Percentiles rank a stretch among this genome's conserved stretches.
phyloP scores from a whole-genome alignment of 2,888 invertebrate genomes.

The Eupithecia centaureata region DNA sequence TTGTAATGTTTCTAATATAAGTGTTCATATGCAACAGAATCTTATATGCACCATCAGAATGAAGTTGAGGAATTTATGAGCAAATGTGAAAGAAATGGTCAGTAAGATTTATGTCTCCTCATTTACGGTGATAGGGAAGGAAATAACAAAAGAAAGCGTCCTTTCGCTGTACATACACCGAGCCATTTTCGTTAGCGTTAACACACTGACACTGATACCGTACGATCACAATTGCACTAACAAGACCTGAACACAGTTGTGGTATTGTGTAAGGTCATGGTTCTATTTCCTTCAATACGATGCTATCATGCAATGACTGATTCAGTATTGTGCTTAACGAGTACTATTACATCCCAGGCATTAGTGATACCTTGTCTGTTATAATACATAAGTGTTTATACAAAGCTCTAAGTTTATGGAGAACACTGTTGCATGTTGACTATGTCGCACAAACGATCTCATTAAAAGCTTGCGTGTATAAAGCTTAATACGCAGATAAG shows the following conservation, averaged over 20 bases:
- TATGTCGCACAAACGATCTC: conserved; percentile 44
- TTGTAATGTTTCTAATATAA: conserved; percentile 25
- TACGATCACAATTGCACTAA: conserved; percentile 65
- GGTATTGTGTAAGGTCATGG: conserved; percentile 59
- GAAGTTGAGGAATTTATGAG: conserved; percentile 1
- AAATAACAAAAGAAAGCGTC: conserved; percentile 12
- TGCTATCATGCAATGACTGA: conserved; percentile 51
- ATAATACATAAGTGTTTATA: conserved; percentile 25
- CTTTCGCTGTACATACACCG: not conserved
- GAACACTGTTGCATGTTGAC: conserved; percentile 39
- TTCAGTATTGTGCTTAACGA: conserved; percentile 54
- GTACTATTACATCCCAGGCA: conserved; percentile 47
- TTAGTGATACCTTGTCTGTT: conserved; percentile 43
- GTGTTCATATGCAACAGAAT: conserved; percentile 9
- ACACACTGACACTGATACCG: conserved; percentile 45
- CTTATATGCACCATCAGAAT: not conserved
- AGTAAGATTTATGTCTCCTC: not conserved
- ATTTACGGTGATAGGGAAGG: conserved; percentile 7
- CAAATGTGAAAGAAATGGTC: not conserved
- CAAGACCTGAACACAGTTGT: conserved; percentile 60
- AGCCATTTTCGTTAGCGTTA: conserved; percentile 26
- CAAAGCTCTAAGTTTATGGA: conserved; percentile 39
- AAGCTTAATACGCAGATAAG: conserved; percentile 60
- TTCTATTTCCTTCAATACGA: conserved; percentile 57
- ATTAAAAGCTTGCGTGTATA: conserved; percentile 54